Percentiles rank a stretch among this genome's conserved stretches.
phyloP scores from a whole-genome alignment of 2,888 invertebrate species.

The Lottia scabra region DNA sequence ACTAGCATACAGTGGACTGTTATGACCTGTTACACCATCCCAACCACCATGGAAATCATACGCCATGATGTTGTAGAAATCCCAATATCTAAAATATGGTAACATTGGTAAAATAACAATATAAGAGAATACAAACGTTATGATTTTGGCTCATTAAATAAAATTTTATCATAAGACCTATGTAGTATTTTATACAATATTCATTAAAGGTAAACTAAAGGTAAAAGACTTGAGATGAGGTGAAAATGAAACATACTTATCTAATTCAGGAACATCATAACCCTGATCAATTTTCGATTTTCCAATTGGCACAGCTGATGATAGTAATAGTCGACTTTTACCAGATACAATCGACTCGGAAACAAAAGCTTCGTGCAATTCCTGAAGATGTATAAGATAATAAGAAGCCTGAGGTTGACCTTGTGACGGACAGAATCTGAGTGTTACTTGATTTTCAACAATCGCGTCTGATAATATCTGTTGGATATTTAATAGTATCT shows the following conservation, averaged over 20 bases:
- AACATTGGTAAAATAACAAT: too few relatives aligned
- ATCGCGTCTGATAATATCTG: too few relatives aligned
- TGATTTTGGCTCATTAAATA: too few relatives aligned
- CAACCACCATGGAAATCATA: constrained; percentile 20
- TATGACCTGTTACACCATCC: constrained; percentile 12
- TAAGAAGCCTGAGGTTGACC: too few relatives aligned
- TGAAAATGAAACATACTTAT: background rate
- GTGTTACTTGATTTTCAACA: too few relatives aligned
- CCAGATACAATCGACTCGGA: background rate
- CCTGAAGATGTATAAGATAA: background rate
- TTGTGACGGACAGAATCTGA: too few relatives aligned
- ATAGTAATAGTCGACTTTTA: constrained; percentile 7
- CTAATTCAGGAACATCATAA: constrained; percentile 1
- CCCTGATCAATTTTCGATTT: background rate
- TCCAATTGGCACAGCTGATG: constrained; percentile 9
- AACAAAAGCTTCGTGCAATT: background rate
- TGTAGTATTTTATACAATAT: too few relatives aligned
- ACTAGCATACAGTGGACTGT: constrained; percentile 13
- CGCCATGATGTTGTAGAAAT: constrained; percentile 18
- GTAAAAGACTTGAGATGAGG: background rate
- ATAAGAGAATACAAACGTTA: too few relatives aligned
- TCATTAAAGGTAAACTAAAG: too few relatives aligned
- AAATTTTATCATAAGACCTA: too few relatives aligned
- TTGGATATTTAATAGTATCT: too few relatives aligned
- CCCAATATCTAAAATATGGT: constrained; percentile 4